phyloP scores from a whole-genome alignment of 2,888 invertebrate genomes.

The Tipula helvola region DNA sequence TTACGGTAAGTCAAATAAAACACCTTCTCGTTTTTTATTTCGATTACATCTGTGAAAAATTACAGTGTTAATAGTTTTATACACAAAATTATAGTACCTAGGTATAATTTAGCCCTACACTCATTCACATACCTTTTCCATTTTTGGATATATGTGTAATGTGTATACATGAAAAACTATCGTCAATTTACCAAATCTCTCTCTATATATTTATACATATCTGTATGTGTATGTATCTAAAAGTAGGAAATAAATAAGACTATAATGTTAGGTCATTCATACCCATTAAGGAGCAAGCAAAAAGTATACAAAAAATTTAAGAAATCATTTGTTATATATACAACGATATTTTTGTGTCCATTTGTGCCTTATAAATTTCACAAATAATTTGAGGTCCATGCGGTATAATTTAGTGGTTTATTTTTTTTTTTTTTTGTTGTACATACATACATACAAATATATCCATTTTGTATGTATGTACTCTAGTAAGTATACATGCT shows the following conservation, averaged over 20 bases:
- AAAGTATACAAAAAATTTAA: background rate
- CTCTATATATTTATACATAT: background rate
- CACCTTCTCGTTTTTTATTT: background rate
- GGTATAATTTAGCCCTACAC: background rate
- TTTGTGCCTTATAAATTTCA: background rate
- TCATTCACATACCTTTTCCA: background rate
- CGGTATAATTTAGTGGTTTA: constrained; percentile 7
- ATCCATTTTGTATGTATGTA: background rate
- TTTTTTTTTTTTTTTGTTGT: background rate
- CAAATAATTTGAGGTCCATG: background rate
- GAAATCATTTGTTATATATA: background rate
- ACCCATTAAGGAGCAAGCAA: background rate
- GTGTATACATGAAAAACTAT: background rate
- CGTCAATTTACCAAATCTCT: background rate
- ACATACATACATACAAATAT: background rate
- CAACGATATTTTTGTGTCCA: background rate
- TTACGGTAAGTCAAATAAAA: background rate
- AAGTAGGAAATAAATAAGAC: background rate
- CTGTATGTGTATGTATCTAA: too few relatives aligned
- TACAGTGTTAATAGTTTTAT: background rate
- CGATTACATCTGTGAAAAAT: background rate
- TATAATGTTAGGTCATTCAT: background rate
- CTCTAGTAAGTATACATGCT: background rate
- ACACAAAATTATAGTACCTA: background rate
- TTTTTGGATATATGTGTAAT: background rate